Conservation (phyloP, 2,113 vertebrate species). For the Variabilichromis moorii region DNA sequence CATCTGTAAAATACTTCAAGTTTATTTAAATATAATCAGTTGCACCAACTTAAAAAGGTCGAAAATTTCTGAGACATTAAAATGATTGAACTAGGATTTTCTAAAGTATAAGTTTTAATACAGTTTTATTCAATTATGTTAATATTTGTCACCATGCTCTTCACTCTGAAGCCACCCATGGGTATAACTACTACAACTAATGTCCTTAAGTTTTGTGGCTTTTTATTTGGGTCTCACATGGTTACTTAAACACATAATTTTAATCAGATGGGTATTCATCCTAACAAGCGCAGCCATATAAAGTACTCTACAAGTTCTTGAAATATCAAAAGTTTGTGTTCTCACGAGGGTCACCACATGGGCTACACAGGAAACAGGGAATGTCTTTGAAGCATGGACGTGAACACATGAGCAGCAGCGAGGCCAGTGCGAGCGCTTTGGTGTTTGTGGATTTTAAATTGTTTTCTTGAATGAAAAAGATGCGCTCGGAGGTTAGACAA, state of each 20-base stretch:
- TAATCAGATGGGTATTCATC: neutral
- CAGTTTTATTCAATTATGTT: neutral
- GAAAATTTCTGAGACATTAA: fast-evolving
- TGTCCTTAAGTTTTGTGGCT: fast-evolving
- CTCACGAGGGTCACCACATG: fast-evolving
- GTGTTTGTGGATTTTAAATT: neutral
- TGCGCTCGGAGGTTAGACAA: neutral
- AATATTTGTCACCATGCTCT: neutral
- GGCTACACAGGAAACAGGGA: neutral
- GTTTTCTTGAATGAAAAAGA: neutral
- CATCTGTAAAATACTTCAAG: neutral
- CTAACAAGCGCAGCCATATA: neutral
- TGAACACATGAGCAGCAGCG: fast-evolving
- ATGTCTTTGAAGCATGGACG: neutral
- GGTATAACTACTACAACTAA: neutral
- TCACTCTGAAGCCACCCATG: neutral
- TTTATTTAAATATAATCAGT: neutral
- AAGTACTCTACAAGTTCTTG: neutral
- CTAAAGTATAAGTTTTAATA: neutral
- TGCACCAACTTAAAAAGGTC: fast-evolving
- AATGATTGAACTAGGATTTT: neutral
- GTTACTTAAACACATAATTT: neutral
- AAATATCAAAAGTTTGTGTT: neutral
- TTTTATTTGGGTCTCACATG: neutral
- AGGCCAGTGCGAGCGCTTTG: fast-evolving